phyloP scores from a whole-genome alignment of 2,113 vertebrate species.

The Phaethornis superciliosus region DNA sequence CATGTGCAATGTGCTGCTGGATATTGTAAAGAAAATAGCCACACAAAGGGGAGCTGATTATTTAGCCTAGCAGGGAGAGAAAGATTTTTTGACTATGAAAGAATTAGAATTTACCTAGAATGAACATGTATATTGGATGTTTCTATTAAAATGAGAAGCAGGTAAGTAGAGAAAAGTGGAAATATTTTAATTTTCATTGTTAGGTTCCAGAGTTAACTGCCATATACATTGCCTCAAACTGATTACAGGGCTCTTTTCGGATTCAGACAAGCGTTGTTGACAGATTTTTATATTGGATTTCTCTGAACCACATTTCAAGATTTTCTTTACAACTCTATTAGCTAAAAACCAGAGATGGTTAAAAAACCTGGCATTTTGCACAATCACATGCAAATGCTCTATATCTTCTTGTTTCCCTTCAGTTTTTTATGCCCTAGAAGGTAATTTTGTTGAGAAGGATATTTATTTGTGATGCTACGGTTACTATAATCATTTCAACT shows the following conservation, averaged over 20 bases:
- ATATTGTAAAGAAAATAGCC: neutral
- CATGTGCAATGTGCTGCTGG: neutral
- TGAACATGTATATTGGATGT: neutral
- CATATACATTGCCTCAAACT: neutral
- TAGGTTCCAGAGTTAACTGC: neutral
- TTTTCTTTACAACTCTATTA: neutral
- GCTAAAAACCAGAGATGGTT: neutral
- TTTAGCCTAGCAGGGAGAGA: neutral
- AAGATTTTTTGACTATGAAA: neutral
- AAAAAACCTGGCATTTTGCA: neutral
- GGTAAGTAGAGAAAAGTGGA: neutral
- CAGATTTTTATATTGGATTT: neutral
- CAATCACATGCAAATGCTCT: neutral
- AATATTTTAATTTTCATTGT: neutral
- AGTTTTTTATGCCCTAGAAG: neutral
- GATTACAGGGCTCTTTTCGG: neutral
- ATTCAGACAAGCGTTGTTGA: neutral
- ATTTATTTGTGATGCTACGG: neutral
- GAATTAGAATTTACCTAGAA: neutral
- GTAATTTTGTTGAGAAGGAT: neutral
- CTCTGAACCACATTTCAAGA: neutral
- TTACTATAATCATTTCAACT: neutral
- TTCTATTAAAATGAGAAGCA: neutral
- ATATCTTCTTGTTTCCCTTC: neutral
- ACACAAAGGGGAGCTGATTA: neutral